These are phyloP conservation scores for Sesamia inferens DNA, from an alignment of 2,888 invertebrate species.

Conservation along the genomic window DNA sequence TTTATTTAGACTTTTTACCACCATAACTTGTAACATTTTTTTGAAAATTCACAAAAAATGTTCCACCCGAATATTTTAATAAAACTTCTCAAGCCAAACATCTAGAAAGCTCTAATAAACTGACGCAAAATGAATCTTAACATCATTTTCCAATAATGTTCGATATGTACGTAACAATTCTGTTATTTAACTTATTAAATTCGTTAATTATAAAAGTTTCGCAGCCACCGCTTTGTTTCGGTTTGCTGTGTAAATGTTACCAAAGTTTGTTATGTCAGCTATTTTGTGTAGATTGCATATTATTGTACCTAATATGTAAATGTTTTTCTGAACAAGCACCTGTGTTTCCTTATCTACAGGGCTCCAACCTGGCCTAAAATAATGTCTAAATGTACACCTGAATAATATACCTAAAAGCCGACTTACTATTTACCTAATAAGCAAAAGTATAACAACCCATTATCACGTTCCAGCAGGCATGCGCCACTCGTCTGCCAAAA, in stretches of 20 bases:
- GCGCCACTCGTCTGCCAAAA: constrained; percentile 51
- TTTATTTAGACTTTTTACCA: too few species aligned
- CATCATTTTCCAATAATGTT: constrained; percentile 22
- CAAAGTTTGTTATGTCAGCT: constrained; percentile 40
- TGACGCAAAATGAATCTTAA: background rate
- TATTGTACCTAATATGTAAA: constrained; percentile 33
- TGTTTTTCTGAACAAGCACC: constrained; percentile 24
- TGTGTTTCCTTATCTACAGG: constrained; percentile 29
- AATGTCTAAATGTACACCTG: background rate
- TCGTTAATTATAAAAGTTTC: constrained; percentile 55
- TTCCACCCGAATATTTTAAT: background rate
- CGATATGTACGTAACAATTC: constrained; percentile 23
- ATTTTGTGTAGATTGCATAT: constrained; percentile 41
- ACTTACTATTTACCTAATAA: background rate
- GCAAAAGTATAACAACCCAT: constrained; percentile 33
- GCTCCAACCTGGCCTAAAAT: background rate
- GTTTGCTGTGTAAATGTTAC: constrained; percentile 38
- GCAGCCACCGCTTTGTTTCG: constrained; percentile 21
- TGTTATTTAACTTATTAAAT: constrained; percentile 43
- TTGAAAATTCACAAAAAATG: background rate
- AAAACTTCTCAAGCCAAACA: background rate
- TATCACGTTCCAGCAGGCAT: constrained; percentile 48
- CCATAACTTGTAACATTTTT: background rate
- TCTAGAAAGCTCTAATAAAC: background rate
- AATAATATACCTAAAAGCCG: background rate